phyloP scores from a whole-genome alignment of 2,797 vertebrate species.

The Phataginus tricuspis region DNA sequence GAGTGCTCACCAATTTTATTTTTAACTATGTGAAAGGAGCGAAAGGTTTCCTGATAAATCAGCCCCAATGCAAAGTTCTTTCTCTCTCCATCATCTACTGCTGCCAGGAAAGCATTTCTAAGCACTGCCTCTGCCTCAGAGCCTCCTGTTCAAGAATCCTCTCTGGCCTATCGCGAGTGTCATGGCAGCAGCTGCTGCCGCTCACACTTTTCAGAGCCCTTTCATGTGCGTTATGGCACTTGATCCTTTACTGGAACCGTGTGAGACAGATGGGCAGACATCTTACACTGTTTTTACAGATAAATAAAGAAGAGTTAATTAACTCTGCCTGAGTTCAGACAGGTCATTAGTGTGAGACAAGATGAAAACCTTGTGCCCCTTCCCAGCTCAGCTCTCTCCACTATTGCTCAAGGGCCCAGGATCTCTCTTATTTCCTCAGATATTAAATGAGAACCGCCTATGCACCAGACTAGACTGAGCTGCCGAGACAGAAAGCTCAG shows the following conservation, averaged over 20 bases:
- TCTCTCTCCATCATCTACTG: neutral
- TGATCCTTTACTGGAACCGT: constrained; percentile 40
- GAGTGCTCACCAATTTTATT: neutral
- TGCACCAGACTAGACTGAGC: neutral
- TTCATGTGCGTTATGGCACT: constrained; percentile 15
- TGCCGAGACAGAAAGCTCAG: neutral
- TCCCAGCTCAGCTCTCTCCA: neutral
- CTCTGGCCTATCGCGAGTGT: neutral
- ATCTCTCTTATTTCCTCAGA: neutral
- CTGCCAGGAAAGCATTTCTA: neutral
- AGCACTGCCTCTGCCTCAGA: neutral
- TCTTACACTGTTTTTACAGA: neutral
- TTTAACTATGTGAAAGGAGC: neutral
- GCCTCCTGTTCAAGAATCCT: neutral
- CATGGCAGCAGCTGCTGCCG: neutral
- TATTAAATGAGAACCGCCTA: neutral
- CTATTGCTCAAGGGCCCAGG: neutral
- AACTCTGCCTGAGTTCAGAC: constrained; percentile 30
- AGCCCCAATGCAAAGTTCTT: neutral
- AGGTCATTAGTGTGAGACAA: neutral
- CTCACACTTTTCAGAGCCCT: neutral
- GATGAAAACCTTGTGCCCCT: neutral
- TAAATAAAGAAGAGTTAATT: constrained; percentile 58
- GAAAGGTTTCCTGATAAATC: neutral
- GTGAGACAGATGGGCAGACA: neutral